phyloP scores from a whole-genome alignment of 2,888 invertebrate genomes.

The Neoaliturus tenellus region DNA sequence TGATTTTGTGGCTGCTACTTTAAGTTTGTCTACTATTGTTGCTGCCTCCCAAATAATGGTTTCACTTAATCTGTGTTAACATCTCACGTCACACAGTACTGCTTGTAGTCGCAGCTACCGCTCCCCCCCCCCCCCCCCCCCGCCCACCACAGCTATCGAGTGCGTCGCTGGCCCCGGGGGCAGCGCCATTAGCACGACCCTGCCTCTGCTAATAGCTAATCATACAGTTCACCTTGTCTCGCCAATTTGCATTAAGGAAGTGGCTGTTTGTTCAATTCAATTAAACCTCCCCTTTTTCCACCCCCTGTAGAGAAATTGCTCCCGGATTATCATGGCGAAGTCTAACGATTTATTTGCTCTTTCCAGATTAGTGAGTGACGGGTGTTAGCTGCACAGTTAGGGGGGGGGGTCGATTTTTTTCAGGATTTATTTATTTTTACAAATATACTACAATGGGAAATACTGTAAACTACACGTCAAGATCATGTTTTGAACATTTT shows the following conservation, averaged over 20 bases:
- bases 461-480: too few relatives aligned
- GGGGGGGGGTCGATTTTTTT: too few relatives aligned
- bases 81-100: too few relatives aligned
- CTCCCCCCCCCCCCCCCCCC: not conserved
- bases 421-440: too few relatives aligned
- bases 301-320: not conserved
- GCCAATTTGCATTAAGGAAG: conserved; percentile 44
- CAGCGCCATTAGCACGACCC: not conserved
- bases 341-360: conserved; percentile 45
- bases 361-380: not conserved
- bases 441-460: too few relatives aligned
- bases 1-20: too few relatives aligned
- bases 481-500: too few relatives aligned
- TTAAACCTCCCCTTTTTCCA: not conserved
- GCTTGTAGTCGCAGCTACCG: not conserved
- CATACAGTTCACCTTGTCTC: conserved; percentile 38
- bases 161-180: not conserved
- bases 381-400: too few relatives aligned
- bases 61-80: too few relatives aligned
- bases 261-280: conserved; percentile 47
- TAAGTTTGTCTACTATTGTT: too few relatives aligned
- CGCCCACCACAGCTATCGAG: not conserved
- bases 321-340: conserved; percentile 35
- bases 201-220: conserved; percentile 10
- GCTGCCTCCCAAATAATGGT: too few relatives aligned